Evolutionary conservation across 2,797 vertebrate species (phyloP).

Genomic region (Gymnoscopelus microlampas): DNA sequence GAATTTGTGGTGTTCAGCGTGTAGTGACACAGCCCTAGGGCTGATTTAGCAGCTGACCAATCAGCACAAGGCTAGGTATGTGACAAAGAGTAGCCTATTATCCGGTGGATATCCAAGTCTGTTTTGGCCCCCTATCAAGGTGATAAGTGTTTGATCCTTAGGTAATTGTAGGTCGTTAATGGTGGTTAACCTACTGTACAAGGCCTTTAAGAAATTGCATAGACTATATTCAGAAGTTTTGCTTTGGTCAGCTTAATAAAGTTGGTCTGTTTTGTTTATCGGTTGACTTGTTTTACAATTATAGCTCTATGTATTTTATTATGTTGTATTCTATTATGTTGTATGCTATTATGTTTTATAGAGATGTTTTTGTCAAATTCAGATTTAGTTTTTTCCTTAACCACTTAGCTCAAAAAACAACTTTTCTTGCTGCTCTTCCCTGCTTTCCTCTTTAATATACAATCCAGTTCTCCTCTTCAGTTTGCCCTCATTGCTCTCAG

Average conservation of each 20-base stretch:
- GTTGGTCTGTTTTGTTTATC: background rate
- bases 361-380: background rate
- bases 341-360: background rate
- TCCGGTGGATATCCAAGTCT: constrained; percentile 10
- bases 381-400: too few species aligned
- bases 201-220: background rate
- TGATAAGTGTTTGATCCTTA: constrained; percentile 55
- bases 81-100: too few species aligned
- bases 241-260: background rate
- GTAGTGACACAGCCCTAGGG: too few species aligned
- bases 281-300: background rate
- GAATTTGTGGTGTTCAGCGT: too few species aligned
- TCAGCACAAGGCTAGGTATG: too few species aligned
- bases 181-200: background rate
- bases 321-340: background rate
- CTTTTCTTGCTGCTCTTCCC: too few species aligned
- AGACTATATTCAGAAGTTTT: background rate
- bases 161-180: constrained; percentile 37
- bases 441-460: too few species aligned
- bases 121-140: constrained; percentile 25
- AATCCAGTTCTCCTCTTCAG: background rate
- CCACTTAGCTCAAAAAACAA: too few species aligned
- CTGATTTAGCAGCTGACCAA: too few species aligned
- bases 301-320: background rate
- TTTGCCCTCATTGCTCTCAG: constrained; percentile 14